phyloP scores from a whole-genome alignment of 2,113 vertebrate species.

The Nothobranchius kuhntae region DNA sequence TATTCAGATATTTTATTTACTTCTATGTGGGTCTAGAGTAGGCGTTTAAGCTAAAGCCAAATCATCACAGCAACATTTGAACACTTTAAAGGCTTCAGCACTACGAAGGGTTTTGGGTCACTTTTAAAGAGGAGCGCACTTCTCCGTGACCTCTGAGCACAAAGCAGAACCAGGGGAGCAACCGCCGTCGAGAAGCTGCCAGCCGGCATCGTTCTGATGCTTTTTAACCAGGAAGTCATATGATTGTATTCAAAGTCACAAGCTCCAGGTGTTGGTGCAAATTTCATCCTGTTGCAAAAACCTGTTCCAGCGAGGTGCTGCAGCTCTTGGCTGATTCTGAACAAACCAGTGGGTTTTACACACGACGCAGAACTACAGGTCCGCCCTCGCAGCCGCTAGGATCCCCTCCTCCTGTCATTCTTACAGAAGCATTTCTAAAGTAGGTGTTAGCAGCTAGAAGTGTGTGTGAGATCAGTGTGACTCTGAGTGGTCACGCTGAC shows the following conservation, averaged over 20 bases:
- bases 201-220: neutral
- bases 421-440: neutral
- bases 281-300: neutral
- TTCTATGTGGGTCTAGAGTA: constrained; percentile 19
- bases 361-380: constrained; percentile 16
- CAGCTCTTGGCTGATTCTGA: neutral
- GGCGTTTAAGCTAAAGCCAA: constrained; percentile 47
- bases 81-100: constrained; percentile 11
- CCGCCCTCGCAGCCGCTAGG: neutral
- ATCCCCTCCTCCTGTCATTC: neutral
- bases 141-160: neutral
- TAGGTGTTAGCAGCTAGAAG: neutral
- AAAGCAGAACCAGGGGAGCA: neutral
- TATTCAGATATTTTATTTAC: constrained; percentile 51
- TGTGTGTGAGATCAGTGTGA: neutral
- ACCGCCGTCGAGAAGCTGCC: constrained; percentile 13
- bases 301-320: neutral
- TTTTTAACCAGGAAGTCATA: neutral
- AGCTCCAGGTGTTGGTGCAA: neutral
- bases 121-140: neutral
- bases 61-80: constrained; percentile 2
- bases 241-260: neutral
- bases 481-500: neutral
- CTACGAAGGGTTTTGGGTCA: constrained; percentile 5
- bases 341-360: constrained; percentile 21